Conservation (phyloP, 1,140 invertebrate species). For the Pseudomyrmex flavicornis region DNA sequence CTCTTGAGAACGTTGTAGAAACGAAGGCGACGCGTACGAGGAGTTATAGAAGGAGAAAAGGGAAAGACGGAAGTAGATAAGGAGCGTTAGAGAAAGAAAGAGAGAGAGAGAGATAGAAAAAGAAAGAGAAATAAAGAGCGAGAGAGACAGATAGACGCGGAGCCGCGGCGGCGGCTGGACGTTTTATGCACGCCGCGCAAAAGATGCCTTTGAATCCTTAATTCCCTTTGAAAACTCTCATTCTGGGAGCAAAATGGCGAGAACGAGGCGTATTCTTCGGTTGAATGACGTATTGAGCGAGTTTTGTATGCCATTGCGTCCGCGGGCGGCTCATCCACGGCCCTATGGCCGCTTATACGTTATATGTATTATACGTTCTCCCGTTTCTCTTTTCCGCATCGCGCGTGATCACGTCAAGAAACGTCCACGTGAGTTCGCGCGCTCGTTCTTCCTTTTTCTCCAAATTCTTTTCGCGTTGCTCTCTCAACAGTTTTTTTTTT, state of each 20-base stretch:
- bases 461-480: not conserved
- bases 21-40: constrained; percentile 47
- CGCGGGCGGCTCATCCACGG: constrained; percentile 80
- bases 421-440: constrained; percentile 31
- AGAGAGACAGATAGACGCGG: constrained; percentile 61
- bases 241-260: constrained; percentile 84
- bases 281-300: constrained; percentile 86
- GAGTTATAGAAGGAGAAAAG: constrained; percentile 53
- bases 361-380: constrained; percentile 71
- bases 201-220: constrained; percentile 86
- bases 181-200: constrained; percentile 83
- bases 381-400: constrained; percentile 67
- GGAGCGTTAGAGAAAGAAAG: constrained; percentile 25
- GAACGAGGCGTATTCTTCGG: constrained; percentile 85
- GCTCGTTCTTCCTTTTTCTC: constrained; percentile 46
- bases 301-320: constrained; percentile 83
- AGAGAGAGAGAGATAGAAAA: constrained; percentile 16
- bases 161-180: constrained; percentile 72
- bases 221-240: constrained; percentile 86
- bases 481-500: not conserved
- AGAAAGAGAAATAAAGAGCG: constrained; percentile 17
- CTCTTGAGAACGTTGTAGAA: constrained; percentile 53
- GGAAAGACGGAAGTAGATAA: constrained; percentile 58
- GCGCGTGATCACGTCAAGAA: constrained; percentile 49
- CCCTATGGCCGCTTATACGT: constrained; percentile 72